These are phyloP conservation scores for Aspidiotus destructor DNA, from an alignment of 2,888 invertebrate species.

Conservation along the genomic window DNA sequence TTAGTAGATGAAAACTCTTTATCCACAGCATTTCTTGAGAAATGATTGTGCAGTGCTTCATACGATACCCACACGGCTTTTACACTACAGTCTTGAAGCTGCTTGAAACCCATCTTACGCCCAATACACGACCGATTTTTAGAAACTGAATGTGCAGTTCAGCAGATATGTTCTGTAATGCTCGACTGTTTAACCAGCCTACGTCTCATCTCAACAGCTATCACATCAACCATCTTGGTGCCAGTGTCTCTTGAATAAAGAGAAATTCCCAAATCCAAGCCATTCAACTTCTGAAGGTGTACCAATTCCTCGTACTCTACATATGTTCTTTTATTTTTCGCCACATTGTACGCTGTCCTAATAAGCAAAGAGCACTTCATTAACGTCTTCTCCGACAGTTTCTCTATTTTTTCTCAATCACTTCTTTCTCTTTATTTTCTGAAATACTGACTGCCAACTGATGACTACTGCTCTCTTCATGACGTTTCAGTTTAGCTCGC, in stretches of 20 bases:
- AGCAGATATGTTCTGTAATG: background rate
- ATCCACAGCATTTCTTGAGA: background rate
- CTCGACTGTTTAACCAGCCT: background rate
- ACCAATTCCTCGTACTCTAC: background rate
- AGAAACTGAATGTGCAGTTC: background rate
- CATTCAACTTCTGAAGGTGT: background rate
- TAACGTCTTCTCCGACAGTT: background rate
- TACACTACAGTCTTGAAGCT: background rate
- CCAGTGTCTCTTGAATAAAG: background rate
- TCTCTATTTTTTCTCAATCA: background rate
- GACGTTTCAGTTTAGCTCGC: background rate
- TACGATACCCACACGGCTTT: constrained; percentile 2
- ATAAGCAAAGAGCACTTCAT: background rate
- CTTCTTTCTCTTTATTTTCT: background rate
- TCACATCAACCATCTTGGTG: background rate
- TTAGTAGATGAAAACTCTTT: background rate
- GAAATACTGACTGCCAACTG: background rate
- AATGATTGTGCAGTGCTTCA: constrained; percentile 2
- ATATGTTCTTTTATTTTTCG: background rate
- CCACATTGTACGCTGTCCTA: background rate
- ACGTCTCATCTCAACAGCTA: background rate
- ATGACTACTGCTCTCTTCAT: background rate
- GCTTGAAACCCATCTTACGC: background rate
- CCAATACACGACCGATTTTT: constrained; percentile 1
- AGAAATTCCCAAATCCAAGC: background rate